Evolutionary conservation across 2,888 invertebrate species (phyloP), one percentile per base, ranked within the genome.

Genomic region (Drosophila leonis): DNA sequence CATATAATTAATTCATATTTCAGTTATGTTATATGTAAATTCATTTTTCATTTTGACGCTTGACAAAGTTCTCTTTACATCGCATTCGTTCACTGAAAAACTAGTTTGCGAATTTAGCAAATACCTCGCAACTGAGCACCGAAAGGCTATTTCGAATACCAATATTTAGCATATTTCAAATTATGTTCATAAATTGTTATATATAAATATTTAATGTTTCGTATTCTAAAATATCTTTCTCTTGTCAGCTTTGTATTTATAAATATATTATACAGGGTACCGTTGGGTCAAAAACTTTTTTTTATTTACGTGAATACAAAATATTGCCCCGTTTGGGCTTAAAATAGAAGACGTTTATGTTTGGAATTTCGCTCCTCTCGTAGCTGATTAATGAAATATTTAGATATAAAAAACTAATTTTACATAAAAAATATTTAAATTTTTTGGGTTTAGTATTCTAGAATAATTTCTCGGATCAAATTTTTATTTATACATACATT

Each of bases 1-100:
- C 46, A 64, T n/a, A 46, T 61, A 57, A 78, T 61, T 35, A 57
- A 77, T 56, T 62, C 65, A 72, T 60, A 65, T 65, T 69, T 65
- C 15, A 27, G 13, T 39, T 41, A 9, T 18, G 39, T n/a, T 39
- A n/a, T 24, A 54, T 65, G 27, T 15, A 31, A 24, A 56, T 49
- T 49, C 35, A 56, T 49, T 62, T 51, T 52, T 42, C 15, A 42
- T 33, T 39, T 57, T 18, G 42, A 12, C n/a, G 46, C 33, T 44
- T 41, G 35, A 35, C n/a, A 33, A 57, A 59, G 37, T 60, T 65
- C 46, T 59, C 24, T 35, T 71, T 63, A 31, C 46, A 65, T 31
- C 31, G 37, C 46, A 42, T 59, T 57, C 48, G 64, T 20, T 57
- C 29, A 5, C 18, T 5, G 37, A 18, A 27, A 37, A 61, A 35